These are phyloP conservation scores for Paramormyrops hopkinsi DNA, from an alignment of 2,797 vertebrate species.

Conservation along the genomic window DNA sequence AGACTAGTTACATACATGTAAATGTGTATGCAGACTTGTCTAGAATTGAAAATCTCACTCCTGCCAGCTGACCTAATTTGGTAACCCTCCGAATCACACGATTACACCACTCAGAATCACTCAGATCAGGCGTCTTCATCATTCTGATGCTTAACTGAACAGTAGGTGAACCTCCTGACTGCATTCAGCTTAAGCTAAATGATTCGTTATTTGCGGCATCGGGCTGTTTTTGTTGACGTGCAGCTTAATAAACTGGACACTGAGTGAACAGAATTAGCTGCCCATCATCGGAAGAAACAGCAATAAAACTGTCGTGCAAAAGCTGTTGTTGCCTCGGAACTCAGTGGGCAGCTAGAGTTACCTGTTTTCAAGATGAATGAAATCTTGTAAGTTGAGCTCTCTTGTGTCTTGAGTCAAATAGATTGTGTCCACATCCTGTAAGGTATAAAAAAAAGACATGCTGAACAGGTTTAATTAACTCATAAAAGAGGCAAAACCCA, in stretches of 20 bases:
- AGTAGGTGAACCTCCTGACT: not conserved
- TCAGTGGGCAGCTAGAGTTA: slow-evolving; percentile 34
- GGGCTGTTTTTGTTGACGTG: not conserved
- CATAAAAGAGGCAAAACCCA: not conserved
- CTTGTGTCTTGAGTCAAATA: slow-evolving; percentile 89
- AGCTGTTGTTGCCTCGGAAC: not conserved
- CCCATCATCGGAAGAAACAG: not conserved
- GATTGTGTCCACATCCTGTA: slow-evolving; percentile 93
- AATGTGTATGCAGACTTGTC: not conserved
- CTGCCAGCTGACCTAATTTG: not conserved
- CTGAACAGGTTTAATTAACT: slow-evolving; percentile 7
- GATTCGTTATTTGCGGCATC: not conserved
- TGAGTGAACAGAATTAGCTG: not conserved
- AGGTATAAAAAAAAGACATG: not conserved
- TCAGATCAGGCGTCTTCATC: not conserved
- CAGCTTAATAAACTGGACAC: not conserved
- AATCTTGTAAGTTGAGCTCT: slow-evolving; percentile 90
- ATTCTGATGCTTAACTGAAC: not conserved
- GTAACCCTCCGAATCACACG: not conserved
- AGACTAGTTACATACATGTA: not conserved
- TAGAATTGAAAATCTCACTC: not conserved
- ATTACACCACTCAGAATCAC: not conserved
- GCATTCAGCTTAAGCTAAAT: not conserved
- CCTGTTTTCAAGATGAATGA: slow-evolving; percentile 92
- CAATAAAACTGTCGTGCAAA: not conserved